These are phyloP conservation scores for Perithous albicinctus DNA, from an alignment of 2,888 invertebrate genomes.

Conservation along the genomic window DNA sequence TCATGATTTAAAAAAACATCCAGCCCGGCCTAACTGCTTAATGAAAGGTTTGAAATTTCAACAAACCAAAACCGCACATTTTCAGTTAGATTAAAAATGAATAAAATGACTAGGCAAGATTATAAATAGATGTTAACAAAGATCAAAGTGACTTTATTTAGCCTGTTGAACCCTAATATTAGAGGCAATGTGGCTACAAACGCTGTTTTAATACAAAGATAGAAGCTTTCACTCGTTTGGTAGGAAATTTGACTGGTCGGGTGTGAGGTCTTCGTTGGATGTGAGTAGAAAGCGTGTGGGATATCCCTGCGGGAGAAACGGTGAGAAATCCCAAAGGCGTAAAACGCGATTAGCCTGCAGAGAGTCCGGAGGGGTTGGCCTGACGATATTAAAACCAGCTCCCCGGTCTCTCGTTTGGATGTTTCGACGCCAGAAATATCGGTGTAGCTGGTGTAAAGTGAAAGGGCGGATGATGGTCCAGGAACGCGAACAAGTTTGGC, in stretches of 20 bases:
- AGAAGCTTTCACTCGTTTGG: slow-evolving; percentile 15
- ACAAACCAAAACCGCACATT: too few species aligned
- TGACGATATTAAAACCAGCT: slow-evolving; percentile 52
- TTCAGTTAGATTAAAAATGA: not conserved
- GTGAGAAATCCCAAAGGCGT: slow-evolving; percentile 57
- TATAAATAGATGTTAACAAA: not conserved
- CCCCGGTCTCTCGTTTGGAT: slow-evolving; percentile 37
- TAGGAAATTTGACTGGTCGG: slow-evolving; percentile 20
- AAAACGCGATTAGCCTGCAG: slow-evolving; percentile 52
- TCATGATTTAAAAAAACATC: too few species aligned
- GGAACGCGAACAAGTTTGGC: slow-evolving; percentile 33
- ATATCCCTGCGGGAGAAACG: slow-evolving; percentile 12
- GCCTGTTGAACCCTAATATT: not conserved
- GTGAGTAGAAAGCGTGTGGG: slow-evolving; percentile 33
- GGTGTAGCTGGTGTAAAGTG: slow-evolving; percentile 6
- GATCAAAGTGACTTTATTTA: slow-evolving; percentile 9
- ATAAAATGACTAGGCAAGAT: not conserved
- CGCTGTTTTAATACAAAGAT: slow-evolving; percentile 11
- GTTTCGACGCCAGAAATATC: slow-evolving; percentile 31
- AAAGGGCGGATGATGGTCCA: slow-evolving; percentile 32
- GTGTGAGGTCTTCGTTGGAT: slow-evolving; percentile 15
- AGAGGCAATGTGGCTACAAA: not conserved
- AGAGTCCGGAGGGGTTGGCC: slow-evolving; percentile 4
- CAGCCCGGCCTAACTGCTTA: too few species aligned
- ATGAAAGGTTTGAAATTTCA: too few species aligned